These are phyloP conservation scores for Chaetodon trifascialis DNA, from an alignment of 2,113 vertebrate species.

Conservation along the genomic window DNA sequence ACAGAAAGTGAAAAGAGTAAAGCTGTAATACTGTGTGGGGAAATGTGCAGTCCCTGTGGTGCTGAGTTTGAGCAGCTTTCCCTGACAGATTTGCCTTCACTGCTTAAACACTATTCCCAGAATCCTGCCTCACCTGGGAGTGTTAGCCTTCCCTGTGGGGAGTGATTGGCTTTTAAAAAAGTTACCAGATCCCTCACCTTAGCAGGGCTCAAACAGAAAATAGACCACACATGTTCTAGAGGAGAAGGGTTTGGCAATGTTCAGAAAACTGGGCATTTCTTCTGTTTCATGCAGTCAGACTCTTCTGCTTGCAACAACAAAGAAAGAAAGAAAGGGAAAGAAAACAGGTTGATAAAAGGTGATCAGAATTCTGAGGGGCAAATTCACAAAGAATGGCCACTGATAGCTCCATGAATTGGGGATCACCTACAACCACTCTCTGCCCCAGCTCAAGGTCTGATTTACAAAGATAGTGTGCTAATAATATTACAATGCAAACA, in stretches of 20 bases:
- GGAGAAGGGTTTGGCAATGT: not conserved
- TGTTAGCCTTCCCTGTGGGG: constrained; percentile 17
- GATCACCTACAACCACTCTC: too few relatives aligned
- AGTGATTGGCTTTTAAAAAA: constrained; percentile 49
- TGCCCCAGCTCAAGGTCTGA: too few relatives aligned
- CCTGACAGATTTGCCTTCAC: constrained; percentile 29
- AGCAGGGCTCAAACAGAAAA: constrained; percentile 22
- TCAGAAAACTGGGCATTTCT: not conserved
- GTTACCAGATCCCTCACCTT: constrained; percentile 29
- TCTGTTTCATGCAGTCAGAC: not conserved
- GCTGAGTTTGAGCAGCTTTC: constrained; percentile 51
- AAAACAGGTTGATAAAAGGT: not conserved
- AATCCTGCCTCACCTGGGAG: constrained; percentile 18
- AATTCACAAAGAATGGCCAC: too few relatives aligned
- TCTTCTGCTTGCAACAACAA: not conserved
- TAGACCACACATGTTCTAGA: not conserved
- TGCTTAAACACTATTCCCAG: constrained; percentile 57
- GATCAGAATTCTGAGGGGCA: not conserved
- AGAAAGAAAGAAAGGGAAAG: not conserved
- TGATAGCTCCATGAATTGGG: too few relatives aligned
- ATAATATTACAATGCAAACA: too few relatives aligned
- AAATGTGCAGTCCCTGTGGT: constrained; percentile 18
- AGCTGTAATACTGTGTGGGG: constrained; percentile 8
- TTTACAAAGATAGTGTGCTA: too few relatives aligned
- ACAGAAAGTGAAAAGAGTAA: constrained; percentile 9